These are phyloP conservation scores for Betta splendens DNA, from an alignment of 2,797 vertebrate genomes.

Conservation along the genomic window DNA sequence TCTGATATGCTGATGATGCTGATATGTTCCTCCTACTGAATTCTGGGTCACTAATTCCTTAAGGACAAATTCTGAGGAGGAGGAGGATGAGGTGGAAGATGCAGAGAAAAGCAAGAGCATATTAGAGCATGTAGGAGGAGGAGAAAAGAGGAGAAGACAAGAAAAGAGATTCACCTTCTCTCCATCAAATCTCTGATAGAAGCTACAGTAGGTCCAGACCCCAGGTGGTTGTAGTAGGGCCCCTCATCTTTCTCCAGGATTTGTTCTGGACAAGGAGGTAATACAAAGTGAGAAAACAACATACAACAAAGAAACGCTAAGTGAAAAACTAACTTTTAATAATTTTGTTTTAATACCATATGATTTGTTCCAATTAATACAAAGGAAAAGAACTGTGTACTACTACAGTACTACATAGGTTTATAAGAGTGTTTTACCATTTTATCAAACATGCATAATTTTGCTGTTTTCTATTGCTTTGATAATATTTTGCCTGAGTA, in stretches of 20 bases:
- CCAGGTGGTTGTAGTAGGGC: slow-evolving; percentile 97
- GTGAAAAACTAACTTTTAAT: neutral
- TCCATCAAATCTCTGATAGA: slow-evolving; percentile 96
- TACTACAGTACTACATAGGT: too few relatives aligned
- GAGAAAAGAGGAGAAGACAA: slow-evolving; percentile 8
- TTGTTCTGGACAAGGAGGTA: slow-evolving; percentile 83
- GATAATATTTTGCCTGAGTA: neutral
- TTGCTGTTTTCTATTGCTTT: neutral
- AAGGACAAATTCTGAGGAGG: slow-evolving; percentile 67
- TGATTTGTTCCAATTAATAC: too few relatives aligned
- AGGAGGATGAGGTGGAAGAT: neutral
- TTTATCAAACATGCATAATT: too few relatives aligned
- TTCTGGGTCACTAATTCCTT: slow-evolving; percentile 82
- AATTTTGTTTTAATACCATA: neutral
- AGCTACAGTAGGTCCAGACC: slow-evolving; percentile 92
- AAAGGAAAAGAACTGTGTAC: too few relatives aligned
- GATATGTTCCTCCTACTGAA: slow-evolving; percentile 70
- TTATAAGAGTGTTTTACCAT: too few relatives aligned
- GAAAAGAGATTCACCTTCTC: slow-evolving; percentile 82
- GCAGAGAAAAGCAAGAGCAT: slow-evolving; percentile 1
- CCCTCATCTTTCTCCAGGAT: slow-evolving; percentile 97
- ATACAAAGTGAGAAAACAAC: slow-evolving; percentile 15
- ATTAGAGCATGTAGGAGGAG: neutral
- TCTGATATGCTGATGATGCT: slow-evolving; percentile 73
- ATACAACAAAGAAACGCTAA: slow-evolving; percentile 6